These are phyloP conservation scores for Geotrupes spiniger DNA, from an alignment of 2,888 invertebrate genomes.

Conservation along the genomic window DNA sequence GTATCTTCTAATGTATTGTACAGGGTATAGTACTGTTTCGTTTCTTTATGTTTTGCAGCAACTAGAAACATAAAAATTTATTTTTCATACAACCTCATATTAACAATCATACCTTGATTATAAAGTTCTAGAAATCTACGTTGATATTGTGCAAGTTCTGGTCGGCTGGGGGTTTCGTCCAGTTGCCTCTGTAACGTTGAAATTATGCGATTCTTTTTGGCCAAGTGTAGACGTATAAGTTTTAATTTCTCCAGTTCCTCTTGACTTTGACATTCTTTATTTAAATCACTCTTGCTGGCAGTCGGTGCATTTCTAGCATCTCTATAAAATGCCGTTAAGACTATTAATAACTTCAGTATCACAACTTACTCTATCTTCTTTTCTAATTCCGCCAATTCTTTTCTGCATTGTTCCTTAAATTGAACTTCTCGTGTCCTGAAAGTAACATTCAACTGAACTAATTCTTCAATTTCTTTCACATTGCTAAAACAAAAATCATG, in stretches of 20 bases:
- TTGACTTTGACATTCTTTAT: slow-evolving; percentile 50
- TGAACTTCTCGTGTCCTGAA: slow-evolving; percentile 69
- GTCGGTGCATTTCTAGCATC: slow-evolving; percentile 51
- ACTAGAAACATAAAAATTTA: slow-evolving; percentile 64
- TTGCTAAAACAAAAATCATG: slow-evolving; percentile 31
- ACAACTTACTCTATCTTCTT: slow-evolving; percentile 47
- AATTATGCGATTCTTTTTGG: slow-evolving; percentile 76
- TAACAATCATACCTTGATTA: slow-evolving; percentile 74
- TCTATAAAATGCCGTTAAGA: slow-evolving; percentile 41
- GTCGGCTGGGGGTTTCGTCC: slow-evolving; percentile 90
- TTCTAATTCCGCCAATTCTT: slow-evolving; percentile 58
- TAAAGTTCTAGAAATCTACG: slow-evolving; percentile 93
- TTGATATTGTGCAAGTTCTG: slow-evolving; percentile 94
- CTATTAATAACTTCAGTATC: slow-evolving; percentile 14
- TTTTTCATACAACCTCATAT: not conserved
- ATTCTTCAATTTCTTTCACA: slow-evolving; percentile 55
- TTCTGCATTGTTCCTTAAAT: slow-evolving; percentile 72
- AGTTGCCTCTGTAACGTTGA: slow-evolving; percentile 79
- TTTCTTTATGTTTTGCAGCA: slow-evolving; percentile 92
- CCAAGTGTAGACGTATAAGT: slow-evolving; percentile 65
- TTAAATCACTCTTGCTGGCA: slow-evolving; percentile 50
- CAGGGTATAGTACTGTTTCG: slow-evolving; percentile 94
- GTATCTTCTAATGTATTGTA: slow-evolving; percentile 95
- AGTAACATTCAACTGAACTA: slow-evolving; percentile 68
- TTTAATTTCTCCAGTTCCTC: slow-evolving; percentile 63